phyloP scores from a whole-genome alignment of 2,113 vertebrate genomes.

The Lanius collurio region DNA sequence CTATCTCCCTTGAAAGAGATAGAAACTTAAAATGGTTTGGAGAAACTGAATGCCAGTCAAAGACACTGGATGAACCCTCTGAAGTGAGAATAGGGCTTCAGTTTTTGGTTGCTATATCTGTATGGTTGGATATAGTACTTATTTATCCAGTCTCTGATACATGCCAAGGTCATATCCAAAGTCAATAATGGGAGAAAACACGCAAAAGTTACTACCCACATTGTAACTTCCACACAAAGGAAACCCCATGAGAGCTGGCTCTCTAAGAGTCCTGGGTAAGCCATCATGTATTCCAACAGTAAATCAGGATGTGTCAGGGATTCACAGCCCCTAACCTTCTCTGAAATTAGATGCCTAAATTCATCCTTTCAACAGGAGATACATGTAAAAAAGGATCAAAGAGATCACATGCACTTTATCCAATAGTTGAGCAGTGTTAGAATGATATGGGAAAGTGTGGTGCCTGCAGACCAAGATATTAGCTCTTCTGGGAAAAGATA shows the following conservation, averaged over 20 bases:
- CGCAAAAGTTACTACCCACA: neutral
- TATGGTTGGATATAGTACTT: neutral
- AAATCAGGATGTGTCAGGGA: neutral
- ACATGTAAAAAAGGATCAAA: neutral
- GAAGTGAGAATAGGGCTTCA: neutral
- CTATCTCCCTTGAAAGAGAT: neutral
- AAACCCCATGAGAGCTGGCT: neutral
- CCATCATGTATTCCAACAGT: neutral
- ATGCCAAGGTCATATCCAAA: neutral
- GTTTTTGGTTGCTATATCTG: neutral
- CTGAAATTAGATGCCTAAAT: neutral
- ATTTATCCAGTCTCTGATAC: neutral
- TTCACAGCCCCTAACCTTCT: neutral
- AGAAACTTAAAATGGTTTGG: neutral
- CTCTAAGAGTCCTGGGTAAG: neutral
- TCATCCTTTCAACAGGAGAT: neutral
- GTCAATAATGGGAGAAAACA: neutral
- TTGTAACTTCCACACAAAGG: neutral
- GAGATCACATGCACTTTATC: neutral
- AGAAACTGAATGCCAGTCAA: neutral
- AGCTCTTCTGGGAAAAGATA: neutral
- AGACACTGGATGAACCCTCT: neutral
- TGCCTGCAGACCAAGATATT: neutral
- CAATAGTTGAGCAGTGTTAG: neutral
- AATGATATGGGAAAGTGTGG: neutral